phyloP scores from a whole-genome alignment of 1,140 invertebrate species.

The Heterodera schachtii region DNA sequence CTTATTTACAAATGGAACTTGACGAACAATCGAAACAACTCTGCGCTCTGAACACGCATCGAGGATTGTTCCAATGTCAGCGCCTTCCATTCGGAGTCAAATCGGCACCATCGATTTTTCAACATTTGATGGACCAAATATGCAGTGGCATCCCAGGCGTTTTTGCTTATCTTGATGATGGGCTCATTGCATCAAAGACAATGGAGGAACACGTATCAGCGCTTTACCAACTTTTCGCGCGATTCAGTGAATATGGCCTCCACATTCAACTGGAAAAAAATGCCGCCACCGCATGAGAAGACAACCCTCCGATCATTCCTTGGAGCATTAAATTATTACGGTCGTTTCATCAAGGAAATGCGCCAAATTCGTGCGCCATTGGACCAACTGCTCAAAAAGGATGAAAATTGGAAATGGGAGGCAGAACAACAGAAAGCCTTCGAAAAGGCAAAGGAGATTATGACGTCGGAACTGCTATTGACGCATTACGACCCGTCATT shows the following conservation, averaged over 20 bases:
- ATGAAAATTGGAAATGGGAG: slow-evolving; percentile 53
- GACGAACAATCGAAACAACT: slow-evolving; percentile 41
- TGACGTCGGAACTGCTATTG: slow-evolving; percentile 39
- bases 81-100: slow-evolving; percentile 68
- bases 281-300: slow-evolving; percentile 39
- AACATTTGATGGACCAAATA: slow-evolving; percentile 65
- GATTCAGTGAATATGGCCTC: slow-evolving; percentile 41
- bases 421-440: slow-evolving; percentile 36
- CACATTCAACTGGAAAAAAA: slow-evolving; percentile 28
- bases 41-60: slow-evolving; percentile 29
- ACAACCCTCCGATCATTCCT: slow-evolving; percentile 44
- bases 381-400: slow-evolving; percentile 49
- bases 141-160: slow-evolving; percentile 52
- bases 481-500: slow-evolving; percentile 8
- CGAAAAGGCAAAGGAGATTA: slow-evolving; percentile 42
- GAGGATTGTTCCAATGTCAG: slow-evolving; percentile 16
- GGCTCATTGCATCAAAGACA: neutral
- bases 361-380: slow-evolving; percentile 41
- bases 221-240: slow-evolving; percentile 26
- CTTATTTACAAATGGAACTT: slow-evolving; percentile 15
- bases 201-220: slow-evolving; percentile 27
- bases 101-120: slow-evolving; percentile 67
- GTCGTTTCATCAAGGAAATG: slow-evolving; percentile 45
- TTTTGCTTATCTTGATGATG: slow-evolving; percentile 15
- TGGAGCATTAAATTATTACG: slow-evolving; percentile 53